phyloP scores from a whole-genome alignment of 1,140 invertebrate genomes.

The Drosophila gunungcola region DNA sequence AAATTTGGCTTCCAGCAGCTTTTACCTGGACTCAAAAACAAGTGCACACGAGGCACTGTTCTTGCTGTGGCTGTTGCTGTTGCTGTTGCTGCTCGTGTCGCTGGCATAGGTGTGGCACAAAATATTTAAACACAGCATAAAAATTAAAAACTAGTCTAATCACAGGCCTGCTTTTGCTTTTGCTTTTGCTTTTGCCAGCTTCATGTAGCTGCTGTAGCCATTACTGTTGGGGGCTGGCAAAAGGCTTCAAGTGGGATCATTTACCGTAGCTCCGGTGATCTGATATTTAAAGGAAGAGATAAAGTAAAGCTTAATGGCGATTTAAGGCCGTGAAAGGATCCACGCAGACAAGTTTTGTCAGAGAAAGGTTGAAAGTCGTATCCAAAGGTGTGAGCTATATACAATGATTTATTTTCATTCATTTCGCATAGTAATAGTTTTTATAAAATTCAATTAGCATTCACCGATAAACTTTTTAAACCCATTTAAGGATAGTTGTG shows the following conservation, averaged over 20 bases:
- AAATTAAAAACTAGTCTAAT: slow-evolving; percentile 81
- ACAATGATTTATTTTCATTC: slow-evolving; percentile 4
- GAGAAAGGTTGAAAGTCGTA: not conserved
- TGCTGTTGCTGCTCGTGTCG: slow-evolving; percentile 9
- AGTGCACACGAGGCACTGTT: slow-evolving; percentile 38
- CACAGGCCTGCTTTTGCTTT: slow-evolving; percentile 19
- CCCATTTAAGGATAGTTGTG: too few relatives aligned
- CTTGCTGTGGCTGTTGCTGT: slow-evolving; percentile 9
- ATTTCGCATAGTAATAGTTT: not conserved
- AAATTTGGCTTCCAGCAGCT: slow-evolving; percentile 72
- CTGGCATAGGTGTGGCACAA: slow-evolving; percentile 67
- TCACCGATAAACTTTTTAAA: not conserved
- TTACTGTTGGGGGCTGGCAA: slow-evolving; percentile 3
- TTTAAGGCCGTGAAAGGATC: slow-evolving; percentile 2
- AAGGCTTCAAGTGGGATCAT: slow-evolving; percentile 48
- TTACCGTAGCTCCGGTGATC: slow-evolving; percentile 13
- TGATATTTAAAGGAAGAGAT: slow-evolving; percentile 10
- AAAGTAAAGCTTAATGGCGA: slow-evolving; percentile 7
- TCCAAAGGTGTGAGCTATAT: not conserved
- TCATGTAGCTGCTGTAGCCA: not conserved
- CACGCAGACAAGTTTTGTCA: not conserved
- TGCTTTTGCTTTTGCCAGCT: slow-evolving; percentile 11
- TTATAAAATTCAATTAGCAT: not conserved
- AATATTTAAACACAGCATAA: slow-evolving; percentile 75
- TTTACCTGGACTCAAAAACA: slow-evolving; percentile 51